Percentiles rank a stretch among this genome's conserved stretches.
Conservation (phyloP, 2,888 invertebrate genomes). For the Amblyjoppa proteus region DNA sequence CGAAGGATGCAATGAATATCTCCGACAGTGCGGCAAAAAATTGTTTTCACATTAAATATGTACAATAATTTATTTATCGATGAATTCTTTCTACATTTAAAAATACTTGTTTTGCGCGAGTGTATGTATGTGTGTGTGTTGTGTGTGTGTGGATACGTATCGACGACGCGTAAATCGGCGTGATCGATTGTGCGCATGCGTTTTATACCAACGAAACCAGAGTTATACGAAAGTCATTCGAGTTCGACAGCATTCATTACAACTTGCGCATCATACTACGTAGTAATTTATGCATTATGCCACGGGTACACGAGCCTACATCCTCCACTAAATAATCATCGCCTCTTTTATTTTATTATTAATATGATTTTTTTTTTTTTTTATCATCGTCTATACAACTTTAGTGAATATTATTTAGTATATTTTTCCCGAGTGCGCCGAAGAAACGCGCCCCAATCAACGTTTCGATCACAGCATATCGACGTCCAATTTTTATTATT, state of each 20-base stretch:
- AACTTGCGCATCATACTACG: constrained; percentile 45
- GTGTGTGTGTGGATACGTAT: constrained; percentile 68
- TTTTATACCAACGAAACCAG: constrained; percentile 42
- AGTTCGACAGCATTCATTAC: constrained; percentile 31
- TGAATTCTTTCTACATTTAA: constrained; percentile 81
- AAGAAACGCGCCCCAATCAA: constrained; percentile 46
- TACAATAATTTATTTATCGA: constrained; percentile 84
- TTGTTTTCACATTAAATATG: constrained; percentile 71
- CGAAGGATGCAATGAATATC: neutral
- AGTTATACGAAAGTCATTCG: constrained; percentile 29
- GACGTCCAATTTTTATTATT: constrained; percentile 41
- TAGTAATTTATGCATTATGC: constrained; percentile 50
- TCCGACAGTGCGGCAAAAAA: neutral
- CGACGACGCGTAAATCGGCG: constrained; percentile 71
- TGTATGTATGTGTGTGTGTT: neutral
- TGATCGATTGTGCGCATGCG: constrained; percentile 67
- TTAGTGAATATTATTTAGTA: constrained; percentile 44
- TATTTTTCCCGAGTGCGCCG: constrained; percentile 28
- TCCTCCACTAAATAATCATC: constrained; percentile 35
- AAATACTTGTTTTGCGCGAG: constrained; percentile 75
- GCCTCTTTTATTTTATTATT: neutral
- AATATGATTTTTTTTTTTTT: neutral
- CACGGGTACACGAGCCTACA: constrained; percentile 59
- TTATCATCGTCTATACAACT: constrained; percentile 64
- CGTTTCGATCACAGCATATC: constrained; percentile 59